Evolutionary conservation across 1,140 invertebrate genomes (phyloP).

Genomic region (Eumaeus atala): DNA sequence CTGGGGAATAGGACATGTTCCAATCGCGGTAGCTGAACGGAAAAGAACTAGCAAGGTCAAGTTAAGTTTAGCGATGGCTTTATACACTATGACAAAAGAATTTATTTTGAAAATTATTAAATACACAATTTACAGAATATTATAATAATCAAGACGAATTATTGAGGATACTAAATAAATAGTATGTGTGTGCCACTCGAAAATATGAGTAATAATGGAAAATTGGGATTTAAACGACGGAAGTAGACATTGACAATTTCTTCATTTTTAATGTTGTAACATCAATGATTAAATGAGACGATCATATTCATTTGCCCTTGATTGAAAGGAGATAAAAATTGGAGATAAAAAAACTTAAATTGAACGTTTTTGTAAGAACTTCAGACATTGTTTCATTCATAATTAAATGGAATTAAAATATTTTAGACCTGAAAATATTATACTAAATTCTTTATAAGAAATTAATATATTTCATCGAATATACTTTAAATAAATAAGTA

Average conservation of each 20-base stretch:
- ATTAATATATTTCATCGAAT: no score
- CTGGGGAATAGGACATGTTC: slow-evolving; percentile 84
- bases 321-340: not conserved
- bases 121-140: slow-evolving; percentile 18
- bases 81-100: slow-evolving; percentile 43
- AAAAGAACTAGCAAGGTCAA: slow-evolving; percentile 79
- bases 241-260: slow-evolving; percentile 33
- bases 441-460: no score
- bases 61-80: slow-evolving; percentile 64
- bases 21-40: slow-evolving; percentile 80
- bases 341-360: no score
- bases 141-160: slow-evolving; percentile 45
- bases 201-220: slow-evolving; percentile 43
- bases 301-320: not conserved
- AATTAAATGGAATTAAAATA: not conserved
- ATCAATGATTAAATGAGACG: slow-evolving; percentile 3
- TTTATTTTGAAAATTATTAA: slow-evolving; percentile 24
- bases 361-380: not conserved
- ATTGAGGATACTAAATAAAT: slow-evolving; percentile 34
- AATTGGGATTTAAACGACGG: slow-evolving; percentile 60
- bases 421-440: no score
- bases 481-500: no score
- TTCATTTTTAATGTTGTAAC: not conserved
- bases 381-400: not conserved
- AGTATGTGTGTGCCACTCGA: slow-evolving; percentile 25